phyloP scores from a whole-genome alignment of 2,113 vertebrate species.

The Hippocampus abdominalis region DNA sequence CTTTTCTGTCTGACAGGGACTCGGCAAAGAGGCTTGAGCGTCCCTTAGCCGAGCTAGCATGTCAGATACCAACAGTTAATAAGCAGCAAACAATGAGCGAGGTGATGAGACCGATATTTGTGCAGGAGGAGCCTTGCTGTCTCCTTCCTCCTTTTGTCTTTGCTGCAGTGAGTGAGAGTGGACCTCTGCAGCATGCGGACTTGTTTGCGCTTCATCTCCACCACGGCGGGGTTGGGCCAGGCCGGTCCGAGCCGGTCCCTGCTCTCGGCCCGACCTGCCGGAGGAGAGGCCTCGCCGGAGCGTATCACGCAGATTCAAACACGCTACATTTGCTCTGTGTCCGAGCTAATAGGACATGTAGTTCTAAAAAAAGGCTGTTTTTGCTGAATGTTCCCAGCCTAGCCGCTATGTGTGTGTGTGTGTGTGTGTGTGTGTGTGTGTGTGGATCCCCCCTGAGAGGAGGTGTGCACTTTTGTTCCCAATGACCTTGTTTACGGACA shows the following conservation, averaged over 20 bases:
- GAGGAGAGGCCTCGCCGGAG: slow-evolving; percentile 52
- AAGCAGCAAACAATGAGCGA: slow-evolving; percentile 35
- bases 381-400: slow-evolving; percentile 39
- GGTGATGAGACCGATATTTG: slow-evolving; percentile 39
- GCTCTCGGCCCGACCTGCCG: slow-evolving; percentile 58
- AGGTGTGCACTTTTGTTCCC: slow-evolving; percentile 71
- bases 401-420: slow-evolving; percentile 6
- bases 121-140: slow-evolving; percentile 50
- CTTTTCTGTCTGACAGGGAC: slow-evolving; percentile 53
- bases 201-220: slow-evolving; percentile 58
- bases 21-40: slow-evolving; percentile 30
- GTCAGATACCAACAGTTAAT: slow-evolving; percentile 28
- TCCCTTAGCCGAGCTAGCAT: slow-evolving; percentile 18
- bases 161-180: slow-evolving; percentile 43
- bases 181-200: slow-evolving; percentile 36
- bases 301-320: slow-evolving; percentile 63
- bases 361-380: slow-evolving; percentile 59
- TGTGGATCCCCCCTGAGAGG: slow-evolving; percentile 56
- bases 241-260: slow-evolving; percentile 16
- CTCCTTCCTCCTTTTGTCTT: slow-evolving; percentile 37
- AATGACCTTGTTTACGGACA: slow-evolving; percentile 77
- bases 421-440: slow-evolving; percentile 17
- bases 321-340: slow-evolving; percentile 63
- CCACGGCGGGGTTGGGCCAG: slow-evolving; percentile 23
- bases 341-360: slow-evolving; percentile 59